Evolutionary conservation across 2,113 vertebrate genomes (phyloP), one percentile per base, ranked within the genome.

Genomic region (Anarrhichthys ocellatus): DNA sequence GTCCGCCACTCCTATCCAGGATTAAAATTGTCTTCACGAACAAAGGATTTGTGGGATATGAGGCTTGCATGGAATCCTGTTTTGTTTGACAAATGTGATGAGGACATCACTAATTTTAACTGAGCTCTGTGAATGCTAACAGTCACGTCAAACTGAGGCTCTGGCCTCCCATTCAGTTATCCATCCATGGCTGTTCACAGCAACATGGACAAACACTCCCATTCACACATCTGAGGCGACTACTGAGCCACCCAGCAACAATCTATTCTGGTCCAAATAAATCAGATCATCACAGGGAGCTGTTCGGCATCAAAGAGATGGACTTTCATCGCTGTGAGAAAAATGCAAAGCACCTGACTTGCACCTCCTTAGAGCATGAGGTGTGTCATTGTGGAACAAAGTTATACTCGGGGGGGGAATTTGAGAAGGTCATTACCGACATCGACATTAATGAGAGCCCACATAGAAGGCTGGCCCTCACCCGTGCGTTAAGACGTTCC

Each of bases 371-470:
- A 13, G 8, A 65, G 27, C 13, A 1, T 9, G 15, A 58, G 69
- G 56, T 64, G 73, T 77, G 70, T 59, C 36, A 10, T 34, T 29
- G 74, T 29, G 66, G 58, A 62, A 44, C 7, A 42, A 64, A 34
- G 67, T 29, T 58, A 72, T 29, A 73, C 58, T 63, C 15, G 17
- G 3, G 42, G 42, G 42, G 48, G 7, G 48, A 18, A 56, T 8
- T 46, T 29, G 65, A 79, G 82, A 84, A 88, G 90, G 89, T 89
- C 87, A 88, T 52, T 79, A 10, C 52, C 77, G 81, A 85, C 90
- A 85, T 67, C 14, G 27, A 80, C 80, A 72, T 73, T 88, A 92
- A 92, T 90, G 88, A 90, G 87, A 42, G 77, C 44, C 68, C 81
- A 63, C 70, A 27, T 27, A 6, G 75, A 82, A 82, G 83, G 64